Conservation (phyloP, 2,113 vertebrate species). For the Anolis sagrei region DNA sequence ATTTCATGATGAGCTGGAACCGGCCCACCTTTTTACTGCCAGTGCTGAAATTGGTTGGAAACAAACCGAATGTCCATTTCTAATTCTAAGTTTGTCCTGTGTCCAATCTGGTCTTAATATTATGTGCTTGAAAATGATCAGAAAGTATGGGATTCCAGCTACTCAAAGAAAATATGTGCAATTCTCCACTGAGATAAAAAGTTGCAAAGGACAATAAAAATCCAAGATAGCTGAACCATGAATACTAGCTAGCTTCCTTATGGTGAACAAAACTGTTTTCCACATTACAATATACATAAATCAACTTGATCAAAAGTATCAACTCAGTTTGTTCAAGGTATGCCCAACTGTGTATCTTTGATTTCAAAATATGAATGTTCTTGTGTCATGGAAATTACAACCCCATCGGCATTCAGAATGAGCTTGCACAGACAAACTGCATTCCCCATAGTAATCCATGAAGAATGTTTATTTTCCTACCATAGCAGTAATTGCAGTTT, state of each 20-base stretch:
- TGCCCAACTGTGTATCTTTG: neutral
- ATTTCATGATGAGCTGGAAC: too few species aligned
- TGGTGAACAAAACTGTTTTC: neutral
- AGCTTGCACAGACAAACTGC: neutral
- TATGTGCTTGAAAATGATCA: neutral
- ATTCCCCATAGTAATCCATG: constrained; percentile 6
- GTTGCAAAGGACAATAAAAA: neutral
- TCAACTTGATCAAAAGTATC: constrained; percentile 2
- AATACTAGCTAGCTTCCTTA: neutral
- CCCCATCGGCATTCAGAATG: constrained; percentile 3
- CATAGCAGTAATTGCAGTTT: constrained; percentile 22
- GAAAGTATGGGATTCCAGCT: neutral
- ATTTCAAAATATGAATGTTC: neutral
- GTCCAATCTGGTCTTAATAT: neutral
- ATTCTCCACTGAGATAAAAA: neutral
- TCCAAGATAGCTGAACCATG: too few species aligned
- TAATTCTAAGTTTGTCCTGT: neutral
- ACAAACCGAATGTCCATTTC: neutral
- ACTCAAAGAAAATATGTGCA: neutral
- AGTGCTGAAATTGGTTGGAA: neutral
- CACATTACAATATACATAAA: neutral
- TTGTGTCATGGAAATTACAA: neutral
- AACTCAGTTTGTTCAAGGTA: neutral
- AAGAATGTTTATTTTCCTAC: constrained; percentile 35
- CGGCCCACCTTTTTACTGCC: too few species aligned